A percentile compares a stretch with the other conserved stretches of the same genome.
Conservation (phyloP, 2,113 vertebrate species). For the Pholis gunnellus region DNA sequence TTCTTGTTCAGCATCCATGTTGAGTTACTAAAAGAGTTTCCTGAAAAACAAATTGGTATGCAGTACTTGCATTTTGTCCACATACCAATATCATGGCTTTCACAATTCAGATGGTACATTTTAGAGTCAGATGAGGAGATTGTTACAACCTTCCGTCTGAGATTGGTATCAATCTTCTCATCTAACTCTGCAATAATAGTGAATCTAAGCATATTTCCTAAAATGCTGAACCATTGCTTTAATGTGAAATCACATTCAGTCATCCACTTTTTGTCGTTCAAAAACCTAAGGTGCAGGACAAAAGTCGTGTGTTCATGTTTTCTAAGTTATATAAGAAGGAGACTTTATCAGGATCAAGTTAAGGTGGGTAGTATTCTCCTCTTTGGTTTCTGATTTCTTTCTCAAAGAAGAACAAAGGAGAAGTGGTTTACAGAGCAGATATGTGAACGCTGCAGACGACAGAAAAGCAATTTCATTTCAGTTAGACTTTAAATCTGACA, state of each 20-base stretch:
- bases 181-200: not conserved
- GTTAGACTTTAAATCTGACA: not conserved
- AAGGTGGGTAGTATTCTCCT: not conserved
- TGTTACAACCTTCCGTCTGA: not conserved
- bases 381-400: not conserved
- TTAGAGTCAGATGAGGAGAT: not conserved
- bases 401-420: not conserved
- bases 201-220: not conserved
- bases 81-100: not conserved
- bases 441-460: not conserved
- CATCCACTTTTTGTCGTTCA: not conserved
- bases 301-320: not conserved
- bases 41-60: conserved; percentile 57
- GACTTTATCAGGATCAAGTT: not conserved
- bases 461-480: not conserved
- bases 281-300: not conserved
- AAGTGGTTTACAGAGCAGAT: not conserved
- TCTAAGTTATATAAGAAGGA: not conserved
- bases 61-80: not conserved
- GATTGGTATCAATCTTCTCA: not conserved
- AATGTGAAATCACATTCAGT: not conserved
- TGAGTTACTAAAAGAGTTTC: conserved; percentile 66
- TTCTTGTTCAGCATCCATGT: conserved; percentile 65
- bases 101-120: not conserved
- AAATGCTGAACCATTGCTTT: not conserved